A percentile compares a stretch with the other conserved stretches of the same genome.
Conservation (phyloP, 2,113 vertebrate species). For the Dasypus novemcinctus region DNA sequence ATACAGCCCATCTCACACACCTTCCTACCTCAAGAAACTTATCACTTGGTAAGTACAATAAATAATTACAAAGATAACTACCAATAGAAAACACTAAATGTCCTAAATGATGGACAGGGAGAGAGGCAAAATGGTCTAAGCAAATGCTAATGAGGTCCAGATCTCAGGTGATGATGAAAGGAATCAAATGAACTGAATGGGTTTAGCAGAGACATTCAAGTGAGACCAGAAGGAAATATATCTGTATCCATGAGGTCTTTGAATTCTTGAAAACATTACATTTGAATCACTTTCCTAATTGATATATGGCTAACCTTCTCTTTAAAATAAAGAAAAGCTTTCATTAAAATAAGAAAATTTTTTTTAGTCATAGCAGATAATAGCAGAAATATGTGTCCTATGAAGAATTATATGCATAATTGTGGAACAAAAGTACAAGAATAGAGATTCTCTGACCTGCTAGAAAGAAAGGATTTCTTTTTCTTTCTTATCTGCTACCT, state of each 20-base stretch:
- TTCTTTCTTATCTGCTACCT: background rate
- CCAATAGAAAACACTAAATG: background rate
- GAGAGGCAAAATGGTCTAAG: background rate
- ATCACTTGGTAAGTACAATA: background rate
- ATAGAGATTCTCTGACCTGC: slow-evolving; percentile 23
- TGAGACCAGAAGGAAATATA: background rate
- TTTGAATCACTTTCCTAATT: background rate
- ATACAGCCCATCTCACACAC: background rate
- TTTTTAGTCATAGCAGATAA: background rate
- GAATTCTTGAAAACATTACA: background rate
- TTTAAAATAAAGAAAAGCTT: slow-evolving; percentile 31
- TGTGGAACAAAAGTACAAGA: background rate
- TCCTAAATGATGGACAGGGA: background rate
- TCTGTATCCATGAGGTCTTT: background rate
- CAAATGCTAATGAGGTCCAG: background rate
- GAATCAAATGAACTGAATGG: background rate
- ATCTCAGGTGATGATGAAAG: background rate
- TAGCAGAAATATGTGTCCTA: background rate
- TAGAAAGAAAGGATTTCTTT: slow-evolving; percentile 47
- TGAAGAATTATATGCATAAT: background rate
- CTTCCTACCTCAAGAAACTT: background rate
- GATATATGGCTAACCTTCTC: background rate
- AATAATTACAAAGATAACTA: background rate
- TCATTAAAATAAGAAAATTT: background rate
- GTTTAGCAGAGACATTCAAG: background rate